Evolutionary conservation across 2,113 vertebrate genomes (phyloP), one percentile per base, ranked within the genome.

Genomic region (Phainopepla nitens): DNA sequence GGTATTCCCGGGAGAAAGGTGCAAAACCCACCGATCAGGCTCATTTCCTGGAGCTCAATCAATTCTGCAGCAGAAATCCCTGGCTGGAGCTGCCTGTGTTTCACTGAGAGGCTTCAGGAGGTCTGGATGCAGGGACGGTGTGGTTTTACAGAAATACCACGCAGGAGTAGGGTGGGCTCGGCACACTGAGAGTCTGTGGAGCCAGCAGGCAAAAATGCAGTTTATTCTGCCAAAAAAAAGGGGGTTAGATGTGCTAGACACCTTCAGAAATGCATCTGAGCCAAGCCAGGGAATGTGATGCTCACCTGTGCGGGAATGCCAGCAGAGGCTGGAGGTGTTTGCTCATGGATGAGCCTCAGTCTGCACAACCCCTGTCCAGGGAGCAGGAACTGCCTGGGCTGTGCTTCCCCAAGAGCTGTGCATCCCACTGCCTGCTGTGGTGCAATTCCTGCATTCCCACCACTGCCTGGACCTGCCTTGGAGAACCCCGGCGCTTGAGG

Each of bases 381-480:
- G 62, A 66, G 0, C 3, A n/a, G 70, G 24, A 36, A 29, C 73
- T 57, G 79, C 87, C 80, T 5, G 76, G 42, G 56, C 76, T 20
- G 17, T 2, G 56, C 72, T 76, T 68, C 68, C 51, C 51, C 0
- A 2, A 10, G 42, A 83, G 53, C 78, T 82, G 84, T 23, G 41
- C 65, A 24, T n/a, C 91, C 58, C 49, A 0, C 56, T 24, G 72
- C 68, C 84, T 47, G 75, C 85, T 35, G 65, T 1, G 56, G 3
- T 56, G 76, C 54, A 10, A 44, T 15, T 66, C 21, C 90, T 81
- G 87, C 91, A 92, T 95, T 94, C 92, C 69, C 1, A 5, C 73
- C 11, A 1, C 95, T 92, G 96, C 90, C 96, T 13, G 80, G 94
- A 78, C 95, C 87, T 95, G 95, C 90, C 95, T 76, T 3, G 51